Base-by-base conservation (phyloP, 2,888 invertebrate species). In the Drosophila formosana region DNA sequence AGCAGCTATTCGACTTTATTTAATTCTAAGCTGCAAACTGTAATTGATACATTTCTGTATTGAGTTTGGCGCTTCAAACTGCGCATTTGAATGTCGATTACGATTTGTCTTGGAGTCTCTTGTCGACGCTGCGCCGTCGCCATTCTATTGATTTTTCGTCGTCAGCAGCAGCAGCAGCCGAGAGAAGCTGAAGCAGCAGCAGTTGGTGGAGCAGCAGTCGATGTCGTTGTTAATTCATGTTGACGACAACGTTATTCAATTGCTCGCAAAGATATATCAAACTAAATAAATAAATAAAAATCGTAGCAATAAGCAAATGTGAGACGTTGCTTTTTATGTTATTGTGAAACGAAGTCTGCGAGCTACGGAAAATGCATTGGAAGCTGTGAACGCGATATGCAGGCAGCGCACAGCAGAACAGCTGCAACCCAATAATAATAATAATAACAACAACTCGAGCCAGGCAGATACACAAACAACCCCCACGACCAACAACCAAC, bases 391-490 rank as follows among this genome's bases (percentile, higher is more conserved):
- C 25, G 8, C 25, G 8, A n/a, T 70, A 65, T 69, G 75, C 70
- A 64, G 77, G 63, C 58, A 67, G 56, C 25, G 4, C 4, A 30
- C 28, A 25, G 39, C 13, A 30, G 69, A 88, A 82, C 83, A 83
- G 82, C 83, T 83, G 88, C 88, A 65, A 52, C 45, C 58, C 39
- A 58, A 69, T 47, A 69, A 76, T 52, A 74, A 80, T 47, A 60
- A 69, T 50, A 69, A 76, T 49, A 74, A 80, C 53, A 79, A 84
- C 39, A 81, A 79, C 57, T 34, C 34, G 34, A 34, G 34, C 34
- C 80, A 66, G 76, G 65, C 84, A 66, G 82, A 82, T 80, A 86
- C 82, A 82, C 67, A 82, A 80, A 81, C 83, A 79, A 81, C 87
- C 76, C 82, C 79, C 69, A 79, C 74, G 62, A 66, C 75, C 80